Base-by-base conservation (phyloP, 2,888 invertebrate genomes). In the Agonum fuliginosum region DNA sequence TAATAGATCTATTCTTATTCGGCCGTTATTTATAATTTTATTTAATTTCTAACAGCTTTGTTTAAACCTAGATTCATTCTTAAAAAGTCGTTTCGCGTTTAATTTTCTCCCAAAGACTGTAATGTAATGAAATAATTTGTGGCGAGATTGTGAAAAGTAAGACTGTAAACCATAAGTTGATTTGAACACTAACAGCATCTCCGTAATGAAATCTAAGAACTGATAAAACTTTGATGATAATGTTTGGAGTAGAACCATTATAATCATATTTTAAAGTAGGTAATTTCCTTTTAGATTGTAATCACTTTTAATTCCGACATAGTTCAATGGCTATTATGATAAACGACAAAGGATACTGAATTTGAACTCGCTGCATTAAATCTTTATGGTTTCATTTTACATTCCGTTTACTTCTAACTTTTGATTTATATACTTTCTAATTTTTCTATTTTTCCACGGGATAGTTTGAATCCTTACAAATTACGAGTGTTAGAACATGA, bases 161-260 rank as follows among this genome's bases (percentile, higher is more conserved):
- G n/a, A n/a, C n/a, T n/a, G n/a, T n/a, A n/a, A n/a, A n/a, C n/a
- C n/a, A n/a, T n/a, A 51, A 51, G 51, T 20, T 51, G 51, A 22
- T 22, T 51, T 51, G 46, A 48, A 19, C 14, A 48, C n/a, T 48
- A 2, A 19, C 51, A 51, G 51, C n/a, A 20, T 51, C 12, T 51
- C 24, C 12, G 58, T 58, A 58, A 30, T 58, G 58, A 30, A 17
- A 30, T 58, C 27, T 27, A 30, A 54, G 24, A 54, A 37, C 65
- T 41, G 65, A 67, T 67, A 67, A 67, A 67, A 67, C 37, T 67
- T 67, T 67, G n/a, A 37, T 20, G 65, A 67, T 67, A 67, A 67
- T 67, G 37, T 67, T 67, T 37, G 27, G 34, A 12, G 58, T 17
- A 62, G 34, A 19, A 41, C 37, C 65, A 67, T 67, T 67, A 37